Conservation (phyloP, 2,888 invertebrate species). For the Drosophila greeni region DNA sequence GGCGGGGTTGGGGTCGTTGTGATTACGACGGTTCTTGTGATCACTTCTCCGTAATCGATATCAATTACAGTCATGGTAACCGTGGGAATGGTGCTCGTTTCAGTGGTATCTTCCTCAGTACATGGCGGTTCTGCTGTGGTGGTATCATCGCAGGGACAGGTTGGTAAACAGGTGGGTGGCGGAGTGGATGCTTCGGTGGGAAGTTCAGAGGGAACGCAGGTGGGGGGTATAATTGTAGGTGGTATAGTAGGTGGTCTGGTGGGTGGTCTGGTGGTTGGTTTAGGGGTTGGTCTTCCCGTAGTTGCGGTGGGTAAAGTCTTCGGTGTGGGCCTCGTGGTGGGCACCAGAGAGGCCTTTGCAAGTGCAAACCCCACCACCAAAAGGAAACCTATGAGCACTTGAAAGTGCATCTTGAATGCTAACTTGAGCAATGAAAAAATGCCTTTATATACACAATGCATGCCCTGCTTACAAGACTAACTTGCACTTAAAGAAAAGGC, state of each 20-base stretch:
- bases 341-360: not conserved
- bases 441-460: conserved; percentile 15
- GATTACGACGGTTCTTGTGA: no score
- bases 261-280: not conserved
- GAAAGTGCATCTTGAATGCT: conserved; percentile 9
- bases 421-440: no score
- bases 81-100: no score
- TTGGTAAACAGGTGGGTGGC: not conserved
- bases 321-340: not conserved
- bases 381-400: not conserved
- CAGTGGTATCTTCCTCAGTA: no score
- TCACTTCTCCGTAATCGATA: no score
- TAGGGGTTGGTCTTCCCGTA: not conserved
- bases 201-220: not conserved
- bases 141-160: not conserved
- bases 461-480: not conserved
- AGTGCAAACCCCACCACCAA: not conserved
- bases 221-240: not conserved
- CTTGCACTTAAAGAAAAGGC: conserved; percentile 1
- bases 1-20: no score
- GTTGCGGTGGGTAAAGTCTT: no score
- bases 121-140: no score
- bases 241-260: not conserved
- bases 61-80: no score
- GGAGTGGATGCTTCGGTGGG: not conserved